Conservation (phyloP, 2,888 invertebrate species). For the Dasysyrphus albostriatus region DNA sequence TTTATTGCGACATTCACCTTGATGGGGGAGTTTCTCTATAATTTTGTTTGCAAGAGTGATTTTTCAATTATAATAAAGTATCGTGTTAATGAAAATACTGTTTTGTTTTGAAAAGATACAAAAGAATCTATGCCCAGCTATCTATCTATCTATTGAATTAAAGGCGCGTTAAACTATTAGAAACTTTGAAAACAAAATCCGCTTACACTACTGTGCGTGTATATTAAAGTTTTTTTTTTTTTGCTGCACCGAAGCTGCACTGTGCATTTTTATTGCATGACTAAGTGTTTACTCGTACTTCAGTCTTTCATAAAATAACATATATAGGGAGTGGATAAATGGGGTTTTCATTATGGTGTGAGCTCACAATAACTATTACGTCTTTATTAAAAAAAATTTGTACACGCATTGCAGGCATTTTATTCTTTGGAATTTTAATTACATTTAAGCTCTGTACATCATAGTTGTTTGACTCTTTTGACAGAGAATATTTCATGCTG, state of each 20-base stretch:
- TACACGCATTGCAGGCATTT: constrained; percentile 32
- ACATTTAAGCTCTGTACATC: constrained; percentile 30
- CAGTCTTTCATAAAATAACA: neutral
- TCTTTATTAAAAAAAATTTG: neutral
- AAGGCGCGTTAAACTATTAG: constrained; percentile 20
- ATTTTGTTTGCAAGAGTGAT: constrained; percentile 1
- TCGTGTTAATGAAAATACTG: constrained; percentile 47
- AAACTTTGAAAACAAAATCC: constrained; percentile 22
- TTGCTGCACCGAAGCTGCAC: neutral
- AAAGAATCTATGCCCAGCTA: neutral
- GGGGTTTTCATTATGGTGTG: constrained; percentile 24
- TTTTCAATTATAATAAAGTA: constrained; percentile 8
- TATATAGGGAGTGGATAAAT: constrained; percentile 28
- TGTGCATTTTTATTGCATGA: constrained; percentile 67
- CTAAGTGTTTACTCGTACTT: constrained; percentile 24
- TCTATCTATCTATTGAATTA: constrained; percentile 29
- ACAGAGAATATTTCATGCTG: constrained; percentile 23
- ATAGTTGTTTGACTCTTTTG: constrained; percentile 42
- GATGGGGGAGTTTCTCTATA: constrained; percentile 41
- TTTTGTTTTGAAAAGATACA: neutral
- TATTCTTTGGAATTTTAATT: constrained; percentile 61
- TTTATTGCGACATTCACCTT: constrained; percentile 67
- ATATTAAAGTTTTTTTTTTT: neutral
- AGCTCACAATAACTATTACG: constrained; percentile 25
- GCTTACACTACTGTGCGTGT: constrained; percentile 20